Evolutionary conservation across 2,888 invertebrate genomes (phyloP).

Genomic region (Limnephilus rhombicus): DNA sequence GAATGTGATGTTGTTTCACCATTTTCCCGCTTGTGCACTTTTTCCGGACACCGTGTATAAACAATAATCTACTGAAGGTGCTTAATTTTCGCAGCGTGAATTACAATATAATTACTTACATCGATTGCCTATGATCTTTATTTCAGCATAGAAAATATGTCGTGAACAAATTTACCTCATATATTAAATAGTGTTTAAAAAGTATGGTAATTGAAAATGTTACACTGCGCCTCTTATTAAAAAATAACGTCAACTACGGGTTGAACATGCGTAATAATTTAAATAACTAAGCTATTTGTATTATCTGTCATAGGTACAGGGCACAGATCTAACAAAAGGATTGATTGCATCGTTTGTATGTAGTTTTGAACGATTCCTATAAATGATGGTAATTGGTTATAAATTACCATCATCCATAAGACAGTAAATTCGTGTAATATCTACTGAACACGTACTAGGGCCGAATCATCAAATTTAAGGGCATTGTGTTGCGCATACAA

Average conservation of each 20-base stretch:
- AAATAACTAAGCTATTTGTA: neutral
- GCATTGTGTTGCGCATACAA: constrained; percentile 35
- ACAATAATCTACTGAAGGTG: neutral
- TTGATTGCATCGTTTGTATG: neutral
- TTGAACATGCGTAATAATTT: neutral
- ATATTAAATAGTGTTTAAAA: too few relatives aligned
- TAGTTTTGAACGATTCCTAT: neutral
- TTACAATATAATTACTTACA: neutral
- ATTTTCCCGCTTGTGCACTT: too few relatives aligned
- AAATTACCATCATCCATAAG: neutral
- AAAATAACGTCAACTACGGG: too few relatives aligned
- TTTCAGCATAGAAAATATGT: neutral
- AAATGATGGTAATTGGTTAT: neutral
- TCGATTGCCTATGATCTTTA: neutral
- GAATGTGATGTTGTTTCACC: too few relatives aligned
- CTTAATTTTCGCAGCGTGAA: neutral
- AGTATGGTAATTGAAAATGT: too few relatives aligned
- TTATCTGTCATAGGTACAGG: neutral
- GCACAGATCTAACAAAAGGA: neutral
- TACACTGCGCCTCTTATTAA: too few relatives aligned
- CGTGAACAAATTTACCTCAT: too few relatives aligned
- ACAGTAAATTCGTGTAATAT: neutral
- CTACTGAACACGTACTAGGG: neutral
- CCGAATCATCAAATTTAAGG: neutral
- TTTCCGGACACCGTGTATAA: neutral